Percentiles rank a stretch among this genome's conserved stretches.
These are phyloP conservation scores for Stegophylla sp. DNA, from an alignment of 2,888 invertebrate species.

Conservation along the genomic window DNA sequence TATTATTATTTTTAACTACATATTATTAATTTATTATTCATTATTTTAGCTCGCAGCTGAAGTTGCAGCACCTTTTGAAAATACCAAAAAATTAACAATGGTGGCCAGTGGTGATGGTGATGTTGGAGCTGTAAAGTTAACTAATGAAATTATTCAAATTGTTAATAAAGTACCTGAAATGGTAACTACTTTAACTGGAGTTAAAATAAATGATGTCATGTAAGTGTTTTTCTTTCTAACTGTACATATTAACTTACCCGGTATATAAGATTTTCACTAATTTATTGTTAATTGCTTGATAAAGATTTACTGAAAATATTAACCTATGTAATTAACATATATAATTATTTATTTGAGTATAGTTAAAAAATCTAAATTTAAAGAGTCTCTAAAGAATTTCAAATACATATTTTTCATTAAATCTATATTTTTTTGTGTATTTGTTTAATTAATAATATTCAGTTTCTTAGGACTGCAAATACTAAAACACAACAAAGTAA, in stretches of 20 bases:
- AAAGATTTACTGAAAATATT: background rate
- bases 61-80: conserved; percentile 92
- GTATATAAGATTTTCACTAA: too few species aligned
- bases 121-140: conserved; percentile 91
- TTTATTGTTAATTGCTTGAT: background rate
- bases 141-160: conserved; percentile 91
- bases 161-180: conserved; percentile 90
- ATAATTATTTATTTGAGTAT: background rate
- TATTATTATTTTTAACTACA: conserved; percentile 22
- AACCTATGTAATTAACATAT: background rate
- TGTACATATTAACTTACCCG: background rate
- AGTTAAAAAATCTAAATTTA: too few species aligned
- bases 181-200: conserved; percentile 90
- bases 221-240: conserved; percentile 69
- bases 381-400: too few species aligned
- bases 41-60: conserved; percentile 85
- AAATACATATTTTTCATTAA: too few species aligned
- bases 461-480: too few species aligned
- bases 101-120: conserved; percentile 90
- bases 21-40: conserved; percentile 24
- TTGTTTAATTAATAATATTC: too few species aligned
- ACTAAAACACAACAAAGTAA: too few species aligned
- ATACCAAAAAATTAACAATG: conserved; percentile 96
- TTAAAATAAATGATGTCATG: conserved; percentile 75
- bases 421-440: too few species aligned